Evolutionary conservation across 2,797 vertebrate genomes (phyloP), one percentile per base, ranked within the genome.

Genomic region (Peromyscus eremicus): DNA sequence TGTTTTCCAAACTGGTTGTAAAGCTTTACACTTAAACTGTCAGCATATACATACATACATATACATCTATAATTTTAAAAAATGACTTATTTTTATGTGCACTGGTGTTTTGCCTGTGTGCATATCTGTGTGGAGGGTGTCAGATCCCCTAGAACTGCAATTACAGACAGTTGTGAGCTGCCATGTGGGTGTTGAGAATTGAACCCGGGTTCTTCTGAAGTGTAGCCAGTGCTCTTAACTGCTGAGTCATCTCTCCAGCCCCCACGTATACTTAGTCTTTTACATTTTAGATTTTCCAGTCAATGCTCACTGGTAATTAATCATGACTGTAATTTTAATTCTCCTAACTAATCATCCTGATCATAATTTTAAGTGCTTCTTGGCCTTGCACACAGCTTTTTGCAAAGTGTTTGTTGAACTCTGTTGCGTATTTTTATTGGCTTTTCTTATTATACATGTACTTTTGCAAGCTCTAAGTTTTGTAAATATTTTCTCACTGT

Each of bases 361-460:
- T 43, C 13, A 49, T 84, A 4, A 92, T 95, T 93, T 88, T 12
- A n/a, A 84, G 57, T n/a, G 43, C 16, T 94, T 94, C 49, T 94
- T 75, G 43, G n/a, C 4, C 32, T 93, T 40, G 14, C 3, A 80
- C 13, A 29, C 64, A 75, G 73, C 46, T 90, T 92, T 70, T 92
- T 95, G 49, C 83, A 70, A 70, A 68, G 32, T 52, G 4, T 49
- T 12, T 13, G 19, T 85, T 14, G 32, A 94, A 92, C 80, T 75
- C 68, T 57, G 91, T 95, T 94, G 62, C 13, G 40, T 34, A 66
- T 81, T 92, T 96, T 87, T 52, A 66, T 55, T 89, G 70, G 5
- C 64, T 71, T 73, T 89, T 90, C 43, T 90, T 73, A 92, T 19
- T 79, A 43, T 76, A 79, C 4, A 84, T 60, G 19, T 75, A n/a